Evolutionary conservation across 1,140 invertebrate genomes (phyloP).

Genomic region (Drosophila murphyi): DNA sequence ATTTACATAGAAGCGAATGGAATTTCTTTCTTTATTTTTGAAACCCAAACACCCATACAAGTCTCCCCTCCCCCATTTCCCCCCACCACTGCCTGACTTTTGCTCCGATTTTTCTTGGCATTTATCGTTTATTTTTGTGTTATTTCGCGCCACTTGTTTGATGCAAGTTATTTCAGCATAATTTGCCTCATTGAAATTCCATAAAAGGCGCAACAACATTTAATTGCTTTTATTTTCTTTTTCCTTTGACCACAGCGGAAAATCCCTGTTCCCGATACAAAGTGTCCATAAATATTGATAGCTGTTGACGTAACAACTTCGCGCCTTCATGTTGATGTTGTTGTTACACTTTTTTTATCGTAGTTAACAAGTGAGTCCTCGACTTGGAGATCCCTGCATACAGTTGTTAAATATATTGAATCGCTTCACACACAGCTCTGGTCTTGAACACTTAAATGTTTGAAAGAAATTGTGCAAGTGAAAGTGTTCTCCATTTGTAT

Average conservation of each 20-base stretch:
- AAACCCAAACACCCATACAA: background rate
- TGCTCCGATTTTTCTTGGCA: conserved; percentile 19
- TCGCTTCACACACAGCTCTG: too few species aligned
- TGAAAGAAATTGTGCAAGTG: too few species aligned
- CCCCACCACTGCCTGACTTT: background rate
- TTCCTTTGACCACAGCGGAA: too few species aligned
- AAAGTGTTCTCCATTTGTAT: too few species aligned
- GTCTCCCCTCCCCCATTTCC: too few species aligned
- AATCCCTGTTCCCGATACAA: background rate
- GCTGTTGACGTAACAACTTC: background rate
- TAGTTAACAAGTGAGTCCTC: too few species aligned
- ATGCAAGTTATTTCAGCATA: conserved; percentile 54
- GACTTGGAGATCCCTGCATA: too few species aligned
- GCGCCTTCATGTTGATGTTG: too few species aligned
- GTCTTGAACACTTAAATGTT: too few species aligned
- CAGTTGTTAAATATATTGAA: too few species aligned
- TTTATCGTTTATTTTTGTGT: conserved; percentile 2
- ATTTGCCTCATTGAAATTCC: conserved; percentile 74
- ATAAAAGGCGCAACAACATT: conserved; percentile 43
- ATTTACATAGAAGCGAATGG: conserved; percentile 42
- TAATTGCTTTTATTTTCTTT: conserved; percentile 41
- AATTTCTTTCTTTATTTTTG: conserved; percentile 29
- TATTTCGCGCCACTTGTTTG: conserved; percentile 20
- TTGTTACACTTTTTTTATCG: too few species aligned
- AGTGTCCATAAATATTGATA: conserved; percentile 48